Conservation (phyloP, 2,797 vertebrate genomes). For the Chrysocyon brachyurus region DNA sequence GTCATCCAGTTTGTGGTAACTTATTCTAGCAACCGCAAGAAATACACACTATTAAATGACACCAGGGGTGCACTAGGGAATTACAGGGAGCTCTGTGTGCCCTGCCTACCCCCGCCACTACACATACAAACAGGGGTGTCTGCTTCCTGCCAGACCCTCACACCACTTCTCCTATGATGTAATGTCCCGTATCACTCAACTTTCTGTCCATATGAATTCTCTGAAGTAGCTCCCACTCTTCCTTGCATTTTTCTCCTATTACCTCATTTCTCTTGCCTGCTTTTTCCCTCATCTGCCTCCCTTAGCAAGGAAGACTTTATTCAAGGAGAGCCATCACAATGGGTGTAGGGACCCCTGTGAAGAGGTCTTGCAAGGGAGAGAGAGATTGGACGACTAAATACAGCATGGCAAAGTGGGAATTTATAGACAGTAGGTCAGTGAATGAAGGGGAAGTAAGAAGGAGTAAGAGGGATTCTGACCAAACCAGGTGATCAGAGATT, state of each 20-base stretch:
- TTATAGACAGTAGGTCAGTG: not conserved
- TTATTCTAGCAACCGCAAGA: not conserved
- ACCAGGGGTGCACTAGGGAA: not conserved
- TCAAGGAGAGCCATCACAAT: not conserved
- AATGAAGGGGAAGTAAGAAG: not conserved
- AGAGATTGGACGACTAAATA: not conserved
- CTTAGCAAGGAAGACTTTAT: not conserved
- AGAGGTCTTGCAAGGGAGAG: not conserved
- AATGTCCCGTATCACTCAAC: not conserved
- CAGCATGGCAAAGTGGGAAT: not conserved
- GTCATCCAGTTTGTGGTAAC: not conserved
- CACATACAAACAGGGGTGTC: not conserved
- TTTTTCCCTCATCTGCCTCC: not conserved
- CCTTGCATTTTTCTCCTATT: not conserved
- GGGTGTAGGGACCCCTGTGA: not conserved
- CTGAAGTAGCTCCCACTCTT: fast-evolving
- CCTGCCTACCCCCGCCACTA: not conserved
- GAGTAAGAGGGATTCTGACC: not conserved
- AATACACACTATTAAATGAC: not conserved
- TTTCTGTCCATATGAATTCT: not conserved
- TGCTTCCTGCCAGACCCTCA: too few species aligned
- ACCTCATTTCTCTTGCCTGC: not conserved
- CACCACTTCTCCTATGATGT: not conserved
- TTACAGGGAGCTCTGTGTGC: not conserved
- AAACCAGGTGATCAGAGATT: not conserved